These are phyloP conservation scores for Dolichallabes microphthalmus DNA, from an alignment of 2,113 vertebrate genomes.

Conservation along the genomic window DNA sequence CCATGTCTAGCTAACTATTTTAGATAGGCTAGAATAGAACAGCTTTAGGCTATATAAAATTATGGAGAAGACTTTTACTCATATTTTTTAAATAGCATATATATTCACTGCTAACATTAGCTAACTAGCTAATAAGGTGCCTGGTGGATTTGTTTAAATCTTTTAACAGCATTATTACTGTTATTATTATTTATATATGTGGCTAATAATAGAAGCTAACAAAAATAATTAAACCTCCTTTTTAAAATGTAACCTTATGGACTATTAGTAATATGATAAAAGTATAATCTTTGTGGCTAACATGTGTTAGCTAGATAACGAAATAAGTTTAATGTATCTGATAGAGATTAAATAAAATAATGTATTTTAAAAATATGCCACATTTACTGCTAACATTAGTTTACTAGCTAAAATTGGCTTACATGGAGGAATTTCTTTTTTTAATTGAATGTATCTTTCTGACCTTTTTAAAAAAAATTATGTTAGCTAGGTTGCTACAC, in stretches of 20 bases:
- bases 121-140: not conserved
- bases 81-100: no score
- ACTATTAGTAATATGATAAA: not conserved
- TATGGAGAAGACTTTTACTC: no score
- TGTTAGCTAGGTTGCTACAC: not conserved
- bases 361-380: not conserved
- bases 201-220: not conserved
- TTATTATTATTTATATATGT: no score
- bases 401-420: not conserved
- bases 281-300: not conserved
- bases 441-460: no score
- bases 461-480: not conserved
- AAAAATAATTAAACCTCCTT: not conserved
- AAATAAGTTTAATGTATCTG: not conserved
- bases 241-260: no score
- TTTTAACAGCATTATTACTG: no score
- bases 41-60: no score
- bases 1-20: not conserved
- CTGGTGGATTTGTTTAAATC: not conserved
- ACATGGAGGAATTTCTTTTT: not conserved
- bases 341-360: not conserved
- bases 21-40: no score
- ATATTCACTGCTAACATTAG: not conserved
- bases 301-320: not conserved
- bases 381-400: not conserved